Evolutionary conservation across 2,797 vertebrate species (phyloP).

Genomic region (Eulemur albifrons): DNA sequence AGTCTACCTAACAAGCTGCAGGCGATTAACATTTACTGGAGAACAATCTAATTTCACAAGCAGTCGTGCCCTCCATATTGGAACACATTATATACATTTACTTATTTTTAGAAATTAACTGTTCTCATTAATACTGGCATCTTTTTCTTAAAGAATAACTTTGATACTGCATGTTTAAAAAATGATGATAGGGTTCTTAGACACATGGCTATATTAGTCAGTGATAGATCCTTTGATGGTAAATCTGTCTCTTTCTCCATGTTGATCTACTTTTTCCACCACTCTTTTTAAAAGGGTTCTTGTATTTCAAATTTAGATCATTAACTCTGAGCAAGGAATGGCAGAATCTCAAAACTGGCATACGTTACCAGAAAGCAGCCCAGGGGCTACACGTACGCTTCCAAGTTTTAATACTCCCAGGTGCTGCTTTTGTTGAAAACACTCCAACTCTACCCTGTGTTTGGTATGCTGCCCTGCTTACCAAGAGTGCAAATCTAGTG

Average conservation of each 20-base stretch:
- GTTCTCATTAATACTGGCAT: not conserved
- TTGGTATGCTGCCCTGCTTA: conserved; percentile 12
- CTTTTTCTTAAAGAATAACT: not conserved
- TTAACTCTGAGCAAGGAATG: conserved; percentile 42
- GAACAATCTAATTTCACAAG: not conserved
- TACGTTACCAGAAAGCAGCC: not conserved
- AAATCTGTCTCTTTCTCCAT: not conserved
- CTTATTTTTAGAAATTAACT: not conserved
- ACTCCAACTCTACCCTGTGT: not conserved
- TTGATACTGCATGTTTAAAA: not conserved
- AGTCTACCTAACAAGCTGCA: not conserved
- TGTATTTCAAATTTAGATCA: conserved; percentile 41
- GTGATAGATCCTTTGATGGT: not conserved
- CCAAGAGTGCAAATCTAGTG: conserved; percentile 22
- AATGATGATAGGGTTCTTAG: not conserved
- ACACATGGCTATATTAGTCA: not conserved
- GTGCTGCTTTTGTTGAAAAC: conserved; percentile 45
- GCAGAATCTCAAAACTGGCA: conserved; percentile 46
- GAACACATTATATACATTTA: not conserved
- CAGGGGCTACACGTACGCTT: not conserved
- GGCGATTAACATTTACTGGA: not conserved
- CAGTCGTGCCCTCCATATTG: no score
- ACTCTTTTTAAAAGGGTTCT: not conserved
- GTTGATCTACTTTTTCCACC: not conserved
- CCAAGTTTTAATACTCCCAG: conserved; percentile 44